Conservation (phyloP, 1,140 invertebrate genomes). For the Danaus melanippus region DNA sequence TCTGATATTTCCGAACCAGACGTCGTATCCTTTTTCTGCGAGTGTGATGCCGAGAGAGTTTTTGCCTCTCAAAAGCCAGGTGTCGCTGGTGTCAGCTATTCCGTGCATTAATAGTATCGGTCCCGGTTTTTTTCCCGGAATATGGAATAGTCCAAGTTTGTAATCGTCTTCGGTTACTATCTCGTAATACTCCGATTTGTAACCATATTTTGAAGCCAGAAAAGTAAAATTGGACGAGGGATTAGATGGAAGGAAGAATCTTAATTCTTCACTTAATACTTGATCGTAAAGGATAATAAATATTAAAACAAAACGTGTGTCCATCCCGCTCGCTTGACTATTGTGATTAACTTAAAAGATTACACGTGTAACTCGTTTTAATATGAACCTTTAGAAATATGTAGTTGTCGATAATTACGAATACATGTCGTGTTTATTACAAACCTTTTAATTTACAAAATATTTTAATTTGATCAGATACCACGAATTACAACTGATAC, state of each 20-base stretch:
- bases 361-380: no score
- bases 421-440: no score
- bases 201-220: conserved; percentile 63
- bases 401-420: no score
- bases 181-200: conserved; percentile 67
- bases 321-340: neutral
- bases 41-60: conserved; percentile 50
- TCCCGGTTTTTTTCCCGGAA: conserved; percentile 49
- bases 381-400: no score
- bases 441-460: no score
- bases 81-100: conserved; percentile 76
- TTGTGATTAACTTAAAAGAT: no score
- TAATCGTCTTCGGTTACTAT: conserved; percentile 77
- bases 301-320: conserved; percentile 1
- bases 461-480: no score
- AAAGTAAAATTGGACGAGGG: conserved; percentile 14
- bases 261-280: neutral
- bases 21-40: conserved; percentile 74
- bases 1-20: conserved; percentile 81
- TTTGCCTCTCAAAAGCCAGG: conserved; percentile 74
- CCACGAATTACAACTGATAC: no score
- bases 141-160: conserved; percentile 76
- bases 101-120: conserved; percentile 81
- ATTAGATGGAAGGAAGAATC: neutral
- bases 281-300: neutral